phyloP scores from a whole-genome alignment of 2,888 invertebrate species.

The Erebia aethiops region DNA sequence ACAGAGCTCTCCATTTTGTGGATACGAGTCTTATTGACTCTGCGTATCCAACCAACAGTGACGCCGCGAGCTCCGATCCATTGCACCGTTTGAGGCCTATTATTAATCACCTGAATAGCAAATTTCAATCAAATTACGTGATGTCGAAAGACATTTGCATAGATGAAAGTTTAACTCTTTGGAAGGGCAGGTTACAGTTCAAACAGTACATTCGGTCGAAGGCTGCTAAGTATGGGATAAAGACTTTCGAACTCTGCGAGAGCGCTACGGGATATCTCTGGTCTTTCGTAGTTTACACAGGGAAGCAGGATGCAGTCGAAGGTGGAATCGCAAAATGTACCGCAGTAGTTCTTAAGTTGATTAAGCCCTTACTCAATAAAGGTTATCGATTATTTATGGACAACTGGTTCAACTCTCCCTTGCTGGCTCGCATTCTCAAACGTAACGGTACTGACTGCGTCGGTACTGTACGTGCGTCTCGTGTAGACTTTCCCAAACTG shows the following conservation, averaged over 20 bases:
- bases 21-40: neutral
- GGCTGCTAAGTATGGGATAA: conserved; percentile 31
- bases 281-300: too few species aligned
- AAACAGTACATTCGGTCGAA: neutral
- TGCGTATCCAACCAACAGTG: neutral
- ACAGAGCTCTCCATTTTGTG: neutral
- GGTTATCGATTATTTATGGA: too few species aligned
- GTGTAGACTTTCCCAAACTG: neutral
- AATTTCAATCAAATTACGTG: neutral
- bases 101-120: neutral
- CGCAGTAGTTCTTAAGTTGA: too few species aligned
- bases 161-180: neutral
- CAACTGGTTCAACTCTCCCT: too few species aligned
- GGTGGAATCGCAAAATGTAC: too few species aligned
- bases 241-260: conserved; percentile 35
- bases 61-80: neutral
- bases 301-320: too few species aligned
- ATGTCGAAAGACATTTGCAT: neutral
- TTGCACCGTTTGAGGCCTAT: neutral
- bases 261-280: neutral
- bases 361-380: too few species aligned
- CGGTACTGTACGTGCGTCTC: neutral
- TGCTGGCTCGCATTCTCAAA: too few species aligned
- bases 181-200: neutral
- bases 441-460: neutral